Conservation (phyloP, 1,140 invertebrate species). For the Yoshiicerus persimilis region DNA sequence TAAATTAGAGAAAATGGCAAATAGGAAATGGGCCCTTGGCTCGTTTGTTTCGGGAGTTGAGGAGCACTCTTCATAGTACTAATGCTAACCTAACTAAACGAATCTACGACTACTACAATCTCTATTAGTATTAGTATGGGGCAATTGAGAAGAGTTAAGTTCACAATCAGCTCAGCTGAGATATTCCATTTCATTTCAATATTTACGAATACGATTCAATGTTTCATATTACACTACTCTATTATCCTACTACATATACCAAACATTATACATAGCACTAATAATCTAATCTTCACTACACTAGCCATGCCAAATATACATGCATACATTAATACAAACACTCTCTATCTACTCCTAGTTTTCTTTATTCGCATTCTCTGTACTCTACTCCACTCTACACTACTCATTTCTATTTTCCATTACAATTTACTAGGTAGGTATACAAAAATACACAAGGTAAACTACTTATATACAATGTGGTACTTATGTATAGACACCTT, state of each 20-base stretch:
- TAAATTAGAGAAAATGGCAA: conserved; percentile 27
- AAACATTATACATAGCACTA: not conserved
- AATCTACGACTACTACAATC: not conserved
- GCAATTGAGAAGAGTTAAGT: not conserved
- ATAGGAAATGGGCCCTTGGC: conserved; percentile 16
- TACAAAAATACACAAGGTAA: not conserved
- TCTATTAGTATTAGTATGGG: not conserved
- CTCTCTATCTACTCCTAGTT: not conserved
- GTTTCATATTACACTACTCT: not conserved
- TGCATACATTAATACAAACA: not conserved
- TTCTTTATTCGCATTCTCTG: not conserved
- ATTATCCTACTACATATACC: not conserved
- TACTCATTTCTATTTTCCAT: not conserved
- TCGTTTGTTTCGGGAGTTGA: conserved; percentile 9
- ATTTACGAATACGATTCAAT: conserved; percentile 25
- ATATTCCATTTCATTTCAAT: conserved; percentile 24
- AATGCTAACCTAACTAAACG: not conserved
- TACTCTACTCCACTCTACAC: not conserved
- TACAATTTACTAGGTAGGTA: not conserved
- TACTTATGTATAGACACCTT: too few relatives aligned
- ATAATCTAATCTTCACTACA: not conserved
- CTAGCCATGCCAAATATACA: not conserved
- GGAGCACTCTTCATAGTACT: not conserved
- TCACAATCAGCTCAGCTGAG: not conserved
- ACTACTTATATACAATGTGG: too few relatives aligned